Evolutionary conservation across 2,888 invertebrate species (phyloP).

Genomic region (Mesochorus sp.): DNA sequence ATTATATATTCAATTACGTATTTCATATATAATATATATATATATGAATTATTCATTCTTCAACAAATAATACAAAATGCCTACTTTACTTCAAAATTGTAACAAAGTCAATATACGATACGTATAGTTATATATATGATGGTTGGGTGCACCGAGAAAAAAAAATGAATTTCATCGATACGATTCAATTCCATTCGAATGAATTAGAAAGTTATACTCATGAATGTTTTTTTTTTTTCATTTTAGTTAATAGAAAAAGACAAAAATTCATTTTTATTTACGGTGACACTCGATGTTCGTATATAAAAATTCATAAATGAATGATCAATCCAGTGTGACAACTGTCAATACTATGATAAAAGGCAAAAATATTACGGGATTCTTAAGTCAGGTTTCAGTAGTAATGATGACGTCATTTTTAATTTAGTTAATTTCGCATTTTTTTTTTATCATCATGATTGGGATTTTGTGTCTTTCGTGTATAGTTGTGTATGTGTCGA

Average conservation of each 20-base stretch:
- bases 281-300: conserved; percentile 16
- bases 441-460: not conserved
- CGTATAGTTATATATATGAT: conserved; percentile 28
- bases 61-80: conserved; percentile 43
- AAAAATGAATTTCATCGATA: conserved; percentile 12
- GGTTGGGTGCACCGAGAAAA: not conserved
- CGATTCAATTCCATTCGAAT: not conserved
- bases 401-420: not conserved
- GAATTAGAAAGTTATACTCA: not conserved
- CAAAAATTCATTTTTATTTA: conserved; percentile 25
- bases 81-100: conserved; percentile 56
- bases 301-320: conserved; percentile 23
- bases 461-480: not conserved
- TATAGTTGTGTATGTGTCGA: not conserved
- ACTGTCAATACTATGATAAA: conserved; percentile 24
- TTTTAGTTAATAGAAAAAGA: not conserved
- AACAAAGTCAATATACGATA: conserved; percentile 39
- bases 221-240: not conserved
- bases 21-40: conserved; percentile 40
- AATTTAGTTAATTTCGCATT: not conserved
- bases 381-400: conserved; percentile 6
- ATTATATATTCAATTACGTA: not conserved
- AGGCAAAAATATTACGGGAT: conserved; percentile 35
- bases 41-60: conserved; percentile 53
- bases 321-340: conserved; percentile 32